Conservation (phyloP, 2,888 invertebrate species). For the Pollenia amentaria region DNA sequence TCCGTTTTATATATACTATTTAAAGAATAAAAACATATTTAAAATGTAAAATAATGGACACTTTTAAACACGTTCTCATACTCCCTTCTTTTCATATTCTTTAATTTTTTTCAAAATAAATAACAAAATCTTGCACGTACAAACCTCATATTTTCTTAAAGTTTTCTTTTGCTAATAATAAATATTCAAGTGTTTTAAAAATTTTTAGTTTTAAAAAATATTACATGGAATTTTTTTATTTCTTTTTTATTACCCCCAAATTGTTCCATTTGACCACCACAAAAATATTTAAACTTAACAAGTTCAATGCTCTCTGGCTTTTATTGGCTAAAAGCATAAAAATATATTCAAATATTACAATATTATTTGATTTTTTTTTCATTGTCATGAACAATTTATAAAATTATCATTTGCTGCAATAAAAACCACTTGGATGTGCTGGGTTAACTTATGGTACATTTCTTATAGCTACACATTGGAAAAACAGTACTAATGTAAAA, state of each 20-base stretch:
- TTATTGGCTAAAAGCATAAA: slow-evolving; percentile 13
- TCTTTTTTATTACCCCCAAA: background rate
- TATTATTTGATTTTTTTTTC: slow-evolving; percentile 15
- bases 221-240: background rate
- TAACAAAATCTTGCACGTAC: slow-evolving; percentile 22
- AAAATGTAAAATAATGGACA: no score
- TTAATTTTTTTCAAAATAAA: slow-evolving; percentile 2
- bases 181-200: slow-evolving; percentile 25
- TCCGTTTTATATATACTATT: background rate
- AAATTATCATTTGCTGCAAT: background rate
- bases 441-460: no score
- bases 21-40: no score
- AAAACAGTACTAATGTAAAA: no score
- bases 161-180: background rate
- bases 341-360: background rate
- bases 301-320: slow-evolving; percentile 58
- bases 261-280: background rate
- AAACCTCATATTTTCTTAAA: slow-evolving; percentile 15
- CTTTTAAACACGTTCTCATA: background rate
- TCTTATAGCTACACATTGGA: no score
- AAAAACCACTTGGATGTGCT: background rate
- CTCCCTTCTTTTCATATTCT: background rate
- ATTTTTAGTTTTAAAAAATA: background rate
- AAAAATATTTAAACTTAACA: slow-evolving; percentile 37
- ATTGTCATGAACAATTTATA: slow-evolving; percentile 4